phyloP scores from a whole-genome alignment of 2,888 invertebrate species.

The Apocheima hispidaria region DNA sequence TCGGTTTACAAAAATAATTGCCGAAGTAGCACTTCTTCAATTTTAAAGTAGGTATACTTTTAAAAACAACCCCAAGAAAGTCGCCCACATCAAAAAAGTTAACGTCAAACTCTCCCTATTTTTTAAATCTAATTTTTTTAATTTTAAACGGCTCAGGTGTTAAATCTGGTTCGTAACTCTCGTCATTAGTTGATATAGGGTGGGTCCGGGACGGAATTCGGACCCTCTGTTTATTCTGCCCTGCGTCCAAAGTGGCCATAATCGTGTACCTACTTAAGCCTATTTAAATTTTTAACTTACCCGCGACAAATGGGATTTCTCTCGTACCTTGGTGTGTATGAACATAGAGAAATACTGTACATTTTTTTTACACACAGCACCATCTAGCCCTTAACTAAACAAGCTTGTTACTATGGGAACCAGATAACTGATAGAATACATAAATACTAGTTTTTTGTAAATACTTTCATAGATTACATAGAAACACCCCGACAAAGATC shows the following conservation, averaged over 20 bases:
- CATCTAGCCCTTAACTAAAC: too few species aligned
- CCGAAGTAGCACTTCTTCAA: background rate
- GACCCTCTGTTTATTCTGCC: conserved; percentile 70
- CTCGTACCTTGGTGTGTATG: conserved; percentile 32
- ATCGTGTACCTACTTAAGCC: conserved; percentile 68
- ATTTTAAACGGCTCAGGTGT: conserved; percentile 69
- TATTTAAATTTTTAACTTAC: conserved; percentile 58
- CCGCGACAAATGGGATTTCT: conserved; percentile 46
- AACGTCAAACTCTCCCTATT: conserved; percentile 29
- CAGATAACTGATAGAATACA: too few species aligned
- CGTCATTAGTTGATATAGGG: conserved; percentile 76
- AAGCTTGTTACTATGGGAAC: too few species aligned
- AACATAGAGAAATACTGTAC: conserved; percentile 27
- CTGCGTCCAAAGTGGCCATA: conserved; percentile 64
- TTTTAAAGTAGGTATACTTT: background rate
- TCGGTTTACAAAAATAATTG: background rate
- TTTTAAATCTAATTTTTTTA: conserved; percentile 43
- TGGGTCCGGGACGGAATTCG: conserved; percentile 49
- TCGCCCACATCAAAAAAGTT: conserved; percentile 18
- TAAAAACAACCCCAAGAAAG: background rate
- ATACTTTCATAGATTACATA: too few species aligned
- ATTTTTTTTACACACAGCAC: too few species aligned
- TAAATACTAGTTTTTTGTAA: too few species aligned
- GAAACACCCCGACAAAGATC: too few species aligned
- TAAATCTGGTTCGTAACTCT: conserved; percentile 64